Evolutionary conservation across 2,888 invertebrate species (phyloP).

Genomic region (Cataglyphis albicans): DNA sequence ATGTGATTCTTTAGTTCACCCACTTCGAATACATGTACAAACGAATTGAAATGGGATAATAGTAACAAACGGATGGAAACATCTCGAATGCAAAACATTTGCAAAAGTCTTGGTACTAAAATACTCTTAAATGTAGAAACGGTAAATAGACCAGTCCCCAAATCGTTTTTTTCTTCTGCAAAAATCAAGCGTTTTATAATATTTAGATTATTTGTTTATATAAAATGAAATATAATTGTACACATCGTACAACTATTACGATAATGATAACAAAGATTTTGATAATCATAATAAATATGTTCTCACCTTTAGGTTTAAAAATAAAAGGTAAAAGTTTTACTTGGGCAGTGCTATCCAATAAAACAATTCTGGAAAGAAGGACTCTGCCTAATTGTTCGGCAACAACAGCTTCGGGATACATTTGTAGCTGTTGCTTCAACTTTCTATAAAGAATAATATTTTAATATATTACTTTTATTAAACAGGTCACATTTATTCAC

Average conservation of each 20-base stretch:
- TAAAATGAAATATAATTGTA: not conserved
- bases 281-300: constrained; percentile 41
- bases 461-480: constrained; percentile 11
- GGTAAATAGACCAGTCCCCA: constrained; percentile 89
- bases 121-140: constrained; percentile 90
- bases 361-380: constrained; percentile 93
- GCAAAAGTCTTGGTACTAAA: constrained; percentile 92
- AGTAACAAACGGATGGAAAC: constrained; percentile 93
- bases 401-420: constrained; percentile 93
- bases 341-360: constrained; percentile 93
- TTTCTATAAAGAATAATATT: constrained; percentile 84
- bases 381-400: constrained; percentile 93
- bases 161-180: constrained; percentile 82
- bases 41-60: constrained; percentile 92
- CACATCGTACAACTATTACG: not conserved
- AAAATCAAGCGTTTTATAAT: constrained; percentile 52
- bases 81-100: constrained; percentile 95
- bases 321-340: constrained; percentile 90
- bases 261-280: not conserved
- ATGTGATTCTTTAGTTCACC: constrained; percentile 92
- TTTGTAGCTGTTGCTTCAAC: constrained; percentile 90
- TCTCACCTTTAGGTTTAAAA: constrained; percentile 90
- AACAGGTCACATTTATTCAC: not conserved
- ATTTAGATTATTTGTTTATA: not conserved
- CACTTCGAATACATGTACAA: constrained; percentile 91